A percentile compares a stretch with the other conserved stretches of the same genome.
These are phyloP conservation scores for Macrosoma leucophasiata DNA, from an alignment of 2,888 invertebrate species.

Conservation along the genomic window DNA sequence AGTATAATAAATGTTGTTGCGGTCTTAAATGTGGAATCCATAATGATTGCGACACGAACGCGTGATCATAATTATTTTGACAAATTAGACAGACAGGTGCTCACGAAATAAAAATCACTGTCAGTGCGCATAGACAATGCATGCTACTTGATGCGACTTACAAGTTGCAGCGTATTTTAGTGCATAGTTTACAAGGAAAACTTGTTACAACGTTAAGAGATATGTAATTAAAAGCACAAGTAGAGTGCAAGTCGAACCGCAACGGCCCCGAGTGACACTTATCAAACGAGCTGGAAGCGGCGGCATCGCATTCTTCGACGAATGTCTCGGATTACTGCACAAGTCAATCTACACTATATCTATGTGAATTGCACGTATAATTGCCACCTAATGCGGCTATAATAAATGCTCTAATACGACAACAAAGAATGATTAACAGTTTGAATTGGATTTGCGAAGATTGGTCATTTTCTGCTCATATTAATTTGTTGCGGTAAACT, in stretches of 20 bases:
- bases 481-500: no score
- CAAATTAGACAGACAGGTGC: not conserved
- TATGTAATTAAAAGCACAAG: conserved; percentile 63
- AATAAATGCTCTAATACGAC: conserved; percentile 13
- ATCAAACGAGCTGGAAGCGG: conserved; percentile 50
- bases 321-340: conserved; percentile 32
- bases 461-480: no score
- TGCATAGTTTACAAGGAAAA: conserved; percentile 10
- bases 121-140: not conserved
- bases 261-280: conserved; percentile 57
- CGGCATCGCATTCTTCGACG: conserved; percentile 38
- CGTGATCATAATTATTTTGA: not conserved
- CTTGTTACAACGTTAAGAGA: conserved; percentile 19
- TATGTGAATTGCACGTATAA: conserved; percentile 29
- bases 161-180: conserved; percentile 11
- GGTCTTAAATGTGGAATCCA: no score
- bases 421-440: no score
- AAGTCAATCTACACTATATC: conserved; percentile 14
- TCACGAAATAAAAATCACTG: conserved; percentile 1
- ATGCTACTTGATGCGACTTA: conserved; percentile 4
- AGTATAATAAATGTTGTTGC: no score
- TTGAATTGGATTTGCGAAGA: no score
- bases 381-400: conserved; percentile 13
- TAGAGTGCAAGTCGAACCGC: conserved; percentile 63
- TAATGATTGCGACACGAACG: not conserved